A percentile compares a stretch with the other conserved stretches of the same genome.
Evolutionary conservation across 2,113 vertebrate species (phyloP).

Genomic region (Nerophis ophidion): DNA sequence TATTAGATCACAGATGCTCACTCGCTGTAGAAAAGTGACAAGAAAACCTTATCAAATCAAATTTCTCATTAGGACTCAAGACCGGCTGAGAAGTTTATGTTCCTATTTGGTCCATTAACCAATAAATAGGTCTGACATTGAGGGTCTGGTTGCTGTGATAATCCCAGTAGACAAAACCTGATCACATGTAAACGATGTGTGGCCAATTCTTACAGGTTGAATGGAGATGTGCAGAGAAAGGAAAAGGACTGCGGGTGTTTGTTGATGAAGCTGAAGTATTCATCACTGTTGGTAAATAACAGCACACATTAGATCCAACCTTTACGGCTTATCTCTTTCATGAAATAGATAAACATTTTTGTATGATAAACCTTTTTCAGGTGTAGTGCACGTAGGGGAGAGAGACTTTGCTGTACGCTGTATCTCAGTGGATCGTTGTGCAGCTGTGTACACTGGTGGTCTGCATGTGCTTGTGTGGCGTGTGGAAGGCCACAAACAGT

Average conservation of each 20-base stretch:
- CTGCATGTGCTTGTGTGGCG: constrained; percentile 67
- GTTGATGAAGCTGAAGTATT: constrained; percentile 64
- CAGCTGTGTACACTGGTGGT: constrained; percentile 64
- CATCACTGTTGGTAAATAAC: constrained; percentile 61
- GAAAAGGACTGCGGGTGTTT: constrained; percentile 60
- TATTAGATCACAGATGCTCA: too few relatives aligned
- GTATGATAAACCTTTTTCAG: constrained; percentile 41
- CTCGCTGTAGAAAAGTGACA: too few relatives aligned
- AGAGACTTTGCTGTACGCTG: constrained; percentile 69
- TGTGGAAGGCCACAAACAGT: constrained; percentile 30
- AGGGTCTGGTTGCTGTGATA: too few relatives aligned
- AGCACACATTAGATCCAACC: not conserved
- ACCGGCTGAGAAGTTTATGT: too few relatives aligned
- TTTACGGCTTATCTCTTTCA: not conserved
- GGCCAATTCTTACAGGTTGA: constrained; percentile 64
- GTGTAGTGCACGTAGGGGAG: constrained; percentile 42
- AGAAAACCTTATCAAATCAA: too few relatives aligned
- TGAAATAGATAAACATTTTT: not conserved
- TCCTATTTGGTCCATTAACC: too few relatives aligned
- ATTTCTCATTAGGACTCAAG: too few relatives aligned
- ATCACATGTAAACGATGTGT: not conserved
- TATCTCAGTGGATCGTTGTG: constrained; percentile 50
- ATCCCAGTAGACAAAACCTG: too few relatives aligned
- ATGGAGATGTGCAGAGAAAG: constrained; percentile 61
- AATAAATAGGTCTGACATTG: too few relatives aligned